Percentiles rank a stretch among this genome's conserved stretches.
These are phyloP conservation scores for Crypturellus tataupa DNA, from an alignment of 2,797 vertebrate species.

Conservation along the genomic window DNA sequence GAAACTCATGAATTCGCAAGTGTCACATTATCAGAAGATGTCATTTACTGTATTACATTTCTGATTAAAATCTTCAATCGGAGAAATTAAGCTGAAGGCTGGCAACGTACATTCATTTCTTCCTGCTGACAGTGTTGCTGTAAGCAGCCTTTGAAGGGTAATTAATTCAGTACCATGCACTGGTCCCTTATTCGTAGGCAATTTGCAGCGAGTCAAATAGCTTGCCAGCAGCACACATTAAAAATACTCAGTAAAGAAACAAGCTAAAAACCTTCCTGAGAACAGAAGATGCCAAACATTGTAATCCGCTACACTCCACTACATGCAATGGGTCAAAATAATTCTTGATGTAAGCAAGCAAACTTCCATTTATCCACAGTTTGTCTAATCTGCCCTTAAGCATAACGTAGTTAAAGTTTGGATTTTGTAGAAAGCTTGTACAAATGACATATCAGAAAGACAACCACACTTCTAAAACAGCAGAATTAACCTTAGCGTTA, in stretches of 20 bases:
- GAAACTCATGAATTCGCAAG: conserved; percentile 71
- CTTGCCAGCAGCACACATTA: conserved; percentile 37
- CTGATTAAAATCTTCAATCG: conserved; percentile 78
- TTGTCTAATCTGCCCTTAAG: conserved; percentile 10
- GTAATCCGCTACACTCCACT: not conserved
- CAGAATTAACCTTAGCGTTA: not conserved
- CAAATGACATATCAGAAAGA: not conserved
- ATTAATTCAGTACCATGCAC: conserved; percentile 69
- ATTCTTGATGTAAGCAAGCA: conserved; percentile 3
- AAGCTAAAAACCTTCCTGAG: conserved; percentile 25
- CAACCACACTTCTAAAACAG: not conserved
- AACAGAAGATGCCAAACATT: conserved; percentile 26
- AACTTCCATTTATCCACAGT: conserved; percentile 17
- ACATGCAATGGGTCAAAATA: conserved; percentile 5
- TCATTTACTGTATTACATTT: conserved; percentile 76
- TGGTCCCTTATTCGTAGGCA: conserved; percentile 32
- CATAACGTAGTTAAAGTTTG: not conserved
- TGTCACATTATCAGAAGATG: conserved; percentile 70
- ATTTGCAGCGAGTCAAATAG: conserved; percentile 42
- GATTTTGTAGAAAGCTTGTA: not conserved
- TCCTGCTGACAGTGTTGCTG: conserved; percentile 59
- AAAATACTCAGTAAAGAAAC: conserved; percentile 23
- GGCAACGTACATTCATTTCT: conserved; percentile 46
- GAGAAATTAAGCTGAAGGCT: conserved; percentile 71
- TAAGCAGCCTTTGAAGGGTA: conserved; percentile 74